Base-by-base conservation (phyloP, 2,888 invertebrate genomes). In the Aphidoletes aphidimyza region DNA sequence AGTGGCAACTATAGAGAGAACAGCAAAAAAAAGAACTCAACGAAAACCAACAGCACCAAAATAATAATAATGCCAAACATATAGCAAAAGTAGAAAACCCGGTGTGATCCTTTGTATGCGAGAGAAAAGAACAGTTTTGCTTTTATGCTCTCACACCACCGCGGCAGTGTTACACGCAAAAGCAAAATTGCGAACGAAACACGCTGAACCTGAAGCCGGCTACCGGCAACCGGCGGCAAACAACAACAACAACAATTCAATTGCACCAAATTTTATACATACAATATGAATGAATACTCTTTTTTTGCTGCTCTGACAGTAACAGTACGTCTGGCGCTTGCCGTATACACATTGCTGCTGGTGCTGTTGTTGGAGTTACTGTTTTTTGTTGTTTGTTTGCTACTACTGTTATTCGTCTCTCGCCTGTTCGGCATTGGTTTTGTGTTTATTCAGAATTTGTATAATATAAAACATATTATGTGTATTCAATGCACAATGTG, bases 241-340 rank as follows among this genome's bases (percentile, higher is more conserved):
- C 9, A 69, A 11, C 26, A 69, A 30, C 69, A 30, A 30, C 30
- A 69, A 30, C 69, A 69, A 14, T 14, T 69, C 69, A 69, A 69
- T 69, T 69, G 69, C 69, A 69, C 69, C 6, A 69, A 69, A 69
- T 69, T 69, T 69, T 69, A 69, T 69, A 69, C 34, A 69, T 69
- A 69, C 69, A 69, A 69, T 69, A 69, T 69, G 69, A 69, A 69
- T 69, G 69, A 69, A 69, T 69, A 69, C 69, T 69, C 69, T 69
- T 69, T 69, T 69, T 69, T 30, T 69, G 69, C n/a, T n/a, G n/a
- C n/a, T n/a, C n/a, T n/a, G n/a, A n/a, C n/a, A n/a, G n/a, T n/a
- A n/a, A 69, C 69, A 69, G 69, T 69, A 69, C 26, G 69, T 69
- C 69, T 69, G 69, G 69, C 69, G 69, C 69, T 69, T 69, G 30